These are phyloP conservation scores for Pammene fasciana DNA, from an alignment of 2,888 invertebrate species.

Conservation along the genomic window DNA sequence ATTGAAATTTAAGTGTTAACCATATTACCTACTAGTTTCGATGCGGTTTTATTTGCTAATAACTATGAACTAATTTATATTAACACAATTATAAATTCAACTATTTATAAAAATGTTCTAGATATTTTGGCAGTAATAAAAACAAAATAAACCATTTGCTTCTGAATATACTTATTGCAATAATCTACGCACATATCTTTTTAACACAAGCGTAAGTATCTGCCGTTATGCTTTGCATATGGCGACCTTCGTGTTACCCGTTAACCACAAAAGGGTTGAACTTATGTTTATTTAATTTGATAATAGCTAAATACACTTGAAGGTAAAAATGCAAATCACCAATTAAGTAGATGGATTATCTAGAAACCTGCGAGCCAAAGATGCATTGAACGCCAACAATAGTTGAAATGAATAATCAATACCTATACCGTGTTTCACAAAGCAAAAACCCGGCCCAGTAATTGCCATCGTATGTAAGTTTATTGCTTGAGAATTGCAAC, in stretches of 20 bases:
- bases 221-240: too few relatives aligned
- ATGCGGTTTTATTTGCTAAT: constrained; percentile 53
- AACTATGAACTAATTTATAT: constrained; percentile 51
- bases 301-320: neutral
- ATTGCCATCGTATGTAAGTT: constrained; percentile 32
- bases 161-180: too few relatives aligned
- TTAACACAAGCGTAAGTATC: too few relatives aligned
- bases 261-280: too few relatives aligned
- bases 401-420: constrained; percentile 30
- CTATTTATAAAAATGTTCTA: constrained; percentile 1
- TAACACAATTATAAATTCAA: constrained; percentile 20
- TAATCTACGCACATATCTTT: too few relatives aligned
- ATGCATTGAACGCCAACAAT: constrained; percentile 16
- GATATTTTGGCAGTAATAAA: neutral
- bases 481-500: constrained; percentile 33
- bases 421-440: constrained; percentile 13
- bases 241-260: too few relatives aligned
- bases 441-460: constrained; percentile 24
- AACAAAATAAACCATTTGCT: too few relatives aligned
- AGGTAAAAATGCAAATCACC: neutral
- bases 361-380: neutral
- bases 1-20: constrained; percentile 39
- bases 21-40: constrained; percentile 47
- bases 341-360: neutral
- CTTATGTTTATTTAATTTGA: too few relatives aligned